phyloP scores from a whole-genome alignment of 2,113 vertebrate species.

The Rhinogobius similis region DNA sequence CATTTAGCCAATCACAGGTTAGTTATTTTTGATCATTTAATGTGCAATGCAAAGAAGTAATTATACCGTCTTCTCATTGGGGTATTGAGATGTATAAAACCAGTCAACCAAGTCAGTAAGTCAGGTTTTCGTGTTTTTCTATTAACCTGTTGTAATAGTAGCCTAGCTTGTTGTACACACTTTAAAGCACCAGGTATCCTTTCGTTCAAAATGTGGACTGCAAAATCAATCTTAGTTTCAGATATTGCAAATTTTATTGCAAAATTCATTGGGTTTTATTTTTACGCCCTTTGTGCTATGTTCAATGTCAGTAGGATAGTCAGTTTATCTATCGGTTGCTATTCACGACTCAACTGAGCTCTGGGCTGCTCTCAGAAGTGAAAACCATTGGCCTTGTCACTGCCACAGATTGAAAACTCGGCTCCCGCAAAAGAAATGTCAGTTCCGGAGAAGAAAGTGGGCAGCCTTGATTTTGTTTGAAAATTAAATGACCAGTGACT shows the following conservation, averaged over 20 bases:
- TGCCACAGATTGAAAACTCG: conserved; percentile 43
- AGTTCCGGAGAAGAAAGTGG: conserved; percentile 1
- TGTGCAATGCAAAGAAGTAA: too few species aligned
- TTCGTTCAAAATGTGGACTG: too few species aligned
- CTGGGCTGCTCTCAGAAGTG: conserved; percentile 22
- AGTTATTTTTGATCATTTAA: too few species aligned
- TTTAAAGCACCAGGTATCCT: too few species aligned
- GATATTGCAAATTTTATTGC: background rate
- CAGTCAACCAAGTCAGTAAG: too few species aligned
- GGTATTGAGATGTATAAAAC: too few species aligned
- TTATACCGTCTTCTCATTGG: too few species aligned
- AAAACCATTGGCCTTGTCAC: conserved; percentile 44
- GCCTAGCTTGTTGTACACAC: too few species aligned
- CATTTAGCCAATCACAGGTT: too few species aligned
- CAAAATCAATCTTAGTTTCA: background rate
- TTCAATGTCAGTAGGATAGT: conserved; percentile 23
- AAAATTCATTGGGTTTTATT: background rate
- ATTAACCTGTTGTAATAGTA: too few species aligned
- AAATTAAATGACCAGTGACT: conserved; percentile 40
- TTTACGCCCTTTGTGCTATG: background rate
- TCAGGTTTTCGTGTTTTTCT: too few species aligned
- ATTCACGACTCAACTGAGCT: conserved; percentile 44
- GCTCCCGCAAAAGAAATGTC: conserved; percentile 16
- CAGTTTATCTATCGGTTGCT: conserved; percentile 23
- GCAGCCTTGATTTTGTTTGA: conserved; percentile 31